Percentiles rank a stretch among this genome's conserved stretches.
Evolutionary conservation across 92 coral and sea anemone genomes (phyloP).

Genomic region (Parazoanthus darwini): DNA sequence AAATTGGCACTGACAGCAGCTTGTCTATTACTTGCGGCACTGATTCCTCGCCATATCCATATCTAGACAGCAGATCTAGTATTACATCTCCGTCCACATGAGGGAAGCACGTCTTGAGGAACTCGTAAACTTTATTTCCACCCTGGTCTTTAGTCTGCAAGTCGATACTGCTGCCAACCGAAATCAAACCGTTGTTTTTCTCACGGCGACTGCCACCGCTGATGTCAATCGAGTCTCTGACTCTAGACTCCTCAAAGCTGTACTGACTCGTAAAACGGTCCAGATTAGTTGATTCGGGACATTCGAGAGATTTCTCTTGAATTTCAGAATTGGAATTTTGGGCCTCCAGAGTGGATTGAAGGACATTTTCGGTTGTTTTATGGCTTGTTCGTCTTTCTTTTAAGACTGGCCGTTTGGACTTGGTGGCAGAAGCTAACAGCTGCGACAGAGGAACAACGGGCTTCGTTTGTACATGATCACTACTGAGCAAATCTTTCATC

Average conservation of each 20-base stretch:
- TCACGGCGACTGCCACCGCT: background rate
- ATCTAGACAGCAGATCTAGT: constrained; percentile 36
- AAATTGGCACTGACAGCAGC: constrained; percentile 43
- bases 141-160: constrained; percentile 34
- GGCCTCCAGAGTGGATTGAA: background rate
- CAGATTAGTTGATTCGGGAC: background rate
- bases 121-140: constrained; percentile 52
- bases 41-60: constrained; percentile 52
- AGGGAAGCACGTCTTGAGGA: constrained; percentile 81
- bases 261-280: background rate
- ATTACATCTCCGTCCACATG: constrained; percentile 53
- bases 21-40: constrained; percentile 65
- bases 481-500: background rate
- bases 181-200: background rate
- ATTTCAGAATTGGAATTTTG: constrained; percentile 22
- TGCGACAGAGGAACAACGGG: constrained; percentile 12
- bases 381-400: background rate
- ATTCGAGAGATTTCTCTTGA: background rate
- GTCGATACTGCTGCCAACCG: background rate
- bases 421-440: constrained; percentile 13
- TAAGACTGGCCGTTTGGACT: constrained; percentile 16
- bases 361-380: background rate
- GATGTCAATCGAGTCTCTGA: background rate
- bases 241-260: background rate
- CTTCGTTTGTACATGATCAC: background rate